A percentile compares a stretch with the other conserved stretches of the same genome.
Conservation (phyloP, 35 echinoderm and acorn worm genomes). For the Strongylocentrotus purpuratus region DNA sequence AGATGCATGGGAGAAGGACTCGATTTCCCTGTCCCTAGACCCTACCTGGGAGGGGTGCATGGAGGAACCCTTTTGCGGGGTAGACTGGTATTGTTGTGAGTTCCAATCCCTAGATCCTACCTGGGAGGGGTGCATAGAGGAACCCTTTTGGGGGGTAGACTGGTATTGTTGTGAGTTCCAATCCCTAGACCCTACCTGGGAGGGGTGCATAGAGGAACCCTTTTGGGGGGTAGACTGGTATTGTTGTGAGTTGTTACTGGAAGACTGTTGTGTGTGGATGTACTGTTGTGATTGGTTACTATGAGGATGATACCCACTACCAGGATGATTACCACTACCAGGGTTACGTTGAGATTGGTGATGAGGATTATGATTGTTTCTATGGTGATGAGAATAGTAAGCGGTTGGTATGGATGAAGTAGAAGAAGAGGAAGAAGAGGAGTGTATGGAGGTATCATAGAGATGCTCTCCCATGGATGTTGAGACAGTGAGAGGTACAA, state of each 20-base stretch:
- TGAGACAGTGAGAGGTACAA: conserved; percentile 29
- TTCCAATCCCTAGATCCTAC: no score
- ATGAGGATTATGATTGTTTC: not conserved
- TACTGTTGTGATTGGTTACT: not conserved
- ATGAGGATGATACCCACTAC: conserved; percentile 12
- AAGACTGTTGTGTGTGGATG: conserved; percentile 31
- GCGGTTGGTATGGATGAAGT: not conserved
- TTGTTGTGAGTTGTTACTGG: not conserved
- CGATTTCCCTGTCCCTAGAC: not conserved
- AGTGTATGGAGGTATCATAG: conserved; percentile 32
- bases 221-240: conserved; percentile 25
- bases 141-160: conserved; percentile 11
- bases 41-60: no score
- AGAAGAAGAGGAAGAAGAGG: conserved; percentile 43
- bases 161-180: not conserved
- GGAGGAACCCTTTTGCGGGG: no score
- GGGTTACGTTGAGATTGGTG: not conserved
- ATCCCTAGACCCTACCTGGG: not conserved
- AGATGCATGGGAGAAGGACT: not conserved
- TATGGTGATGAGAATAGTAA: not conserved
- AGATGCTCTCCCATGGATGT: conserved; percentile 18
- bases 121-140: not conserved
- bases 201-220: not conserved
- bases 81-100: no score
- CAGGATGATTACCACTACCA: conserved; percentile 21